phyloP scores from a whole-genome alignment of 2,113 vertebrate species.

The Apteryx owenii region DNA sequence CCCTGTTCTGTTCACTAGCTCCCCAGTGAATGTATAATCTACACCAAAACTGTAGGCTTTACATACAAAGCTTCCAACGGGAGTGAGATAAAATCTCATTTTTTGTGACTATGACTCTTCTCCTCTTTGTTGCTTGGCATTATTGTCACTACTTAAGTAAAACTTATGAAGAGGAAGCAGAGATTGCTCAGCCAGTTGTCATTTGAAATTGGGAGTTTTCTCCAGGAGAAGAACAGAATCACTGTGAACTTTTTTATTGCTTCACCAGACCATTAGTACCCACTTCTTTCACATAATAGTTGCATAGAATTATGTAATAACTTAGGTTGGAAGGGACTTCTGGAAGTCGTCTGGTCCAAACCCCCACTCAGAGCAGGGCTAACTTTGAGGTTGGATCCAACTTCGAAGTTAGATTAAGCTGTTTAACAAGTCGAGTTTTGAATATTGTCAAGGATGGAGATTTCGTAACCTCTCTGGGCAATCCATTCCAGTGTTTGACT shows the following conservation, averaged over 20 bases:
- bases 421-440: neutral
- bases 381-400: neutral
- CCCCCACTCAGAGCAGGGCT: neutral
- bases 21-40: neutral
- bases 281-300: neutral
- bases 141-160: neutral
- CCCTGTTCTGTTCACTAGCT: neutral
- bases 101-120: neutral
- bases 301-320: neutral
- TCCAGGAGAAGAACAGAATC: fast-evolving
- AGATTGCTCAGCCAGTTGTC: neutral
- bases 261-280: neutral
- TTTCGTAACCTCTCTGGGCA: neutral
- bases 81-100: neutral
- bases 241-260: neutral
- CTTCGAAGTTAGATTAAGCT: neutral
- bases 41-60: neutral
- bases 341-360: neutral
- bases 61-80: neutral
- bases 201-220: neutral
- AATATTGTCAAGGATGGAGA: neutral
- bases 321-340: neutral
- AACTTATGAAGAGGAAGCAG: neutral
- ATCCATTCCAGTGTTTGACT: neutral
- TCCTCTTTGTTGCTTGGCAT: neutral